Base-by-base conservation (phyloP, 2,113 vertebrate species). In the Trinectes maculatus region DNA sequence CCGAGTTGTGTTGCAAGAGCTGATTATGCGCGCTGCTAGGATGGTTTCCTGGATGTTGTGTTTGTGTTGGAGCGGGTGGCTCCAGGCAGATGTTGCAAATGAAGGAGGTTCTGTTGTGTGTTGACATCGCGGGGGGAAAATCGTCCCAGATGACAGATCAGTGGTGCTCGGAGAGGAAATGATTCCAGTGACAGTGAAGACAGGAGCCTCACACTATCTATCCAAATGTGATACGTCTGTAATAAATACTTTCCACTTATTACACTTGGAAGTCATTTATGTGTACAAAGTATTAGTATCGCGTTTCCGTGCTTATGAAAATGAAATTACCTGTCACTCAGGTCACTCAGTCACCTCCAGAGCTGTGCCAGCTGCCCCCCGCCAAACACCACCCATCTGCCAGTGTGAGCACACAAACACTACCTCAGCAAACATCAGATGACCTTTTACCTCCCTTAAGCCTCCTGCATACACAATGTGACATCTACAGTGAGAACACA, bases 71-170 rank as follows among this genome's bases (percentile, higher is more conserved):
- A 91, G 77, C 71, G 40, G 46, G 48, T 72, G 75, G 72, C 78
- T 87, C 80, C 74, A 67, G 77, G 87, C 89, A 91, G 87, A 91
- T 91, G 87, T 89, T 91, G 83, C 82, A 83, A 84, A 90, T 90
- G 86, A 91, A 88, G 83, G 77, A 85, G 83, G 69, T 57, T 74
- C 61, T 85, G 85, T 85, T 86, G 74, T 81, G 79, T 68, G 76
- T 83, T 71, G 71, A 76, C 68, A 47, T 55, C 63, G 73, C 67
- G 33, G 33, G 54, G 25, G 6, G 77, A 73, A 70, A n/a, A n/a
- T 10, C 29, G n/a, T 62, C 47, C 39, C 33, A 8, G 28, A 54
- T 42, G 67, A 74, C 56, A 63, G 77, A 66, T 89, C 66, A 83
- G 59, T 75, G 71, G 56, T 56, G 72, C 72, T 63, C 69, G 19